Evolutionary conservation across 1,140 invertebrate species (phyloP), one percentile per base, ranked within the genome.

Genomic region (Achroia grisella): DNA sequence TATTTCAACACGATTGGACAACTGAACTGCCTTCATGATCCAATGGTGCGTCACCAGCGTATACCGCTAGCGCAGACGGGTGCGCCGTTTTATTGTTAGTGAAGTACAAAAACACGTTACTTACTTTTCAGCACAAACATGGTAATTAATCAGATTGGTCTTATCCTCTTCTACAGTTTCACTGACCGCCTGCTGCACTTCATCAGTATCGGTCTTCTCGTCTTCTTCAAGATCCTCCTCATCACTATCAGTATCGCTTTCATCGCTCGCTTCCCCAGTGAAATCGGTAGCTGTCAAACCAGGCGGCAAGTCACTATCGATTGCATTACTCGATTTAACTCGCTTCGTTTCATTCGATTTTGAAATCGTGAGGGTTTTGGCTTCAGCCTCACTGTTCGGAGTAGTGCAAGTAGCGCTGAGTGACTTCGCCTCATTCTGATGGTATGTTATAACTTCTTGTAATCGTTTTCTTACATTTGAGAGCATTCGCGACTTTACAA

Each of bases 401-500:
- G 12, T 35, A 23, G 17, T 23, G 17, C 33, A 14, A 9, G 12
- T 37, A 10, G 8, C 0, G 35, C 4, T 37, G 0, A 67, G 36
- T 1, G 31, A 14, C 34, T 70, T 58, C 0, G 48, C 42, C 54
- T 72, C 60, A 13, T 42, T 66, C n/a, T 57, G 42, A 32, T 84
- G 78, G 35, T 78, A 68, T 0, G 46, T 13, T 0, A 63, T 62
- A 0, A 64, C 49, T 15, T 84, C 74, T 53, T 68, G 64, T 0
- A 84, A 62, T 1, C 62, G 58, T 48, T 66, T 69, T 40, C 78
- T 78, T 0, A 82, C 39, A 32, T 78, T 68, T 0, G 42, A 23
- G 1, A 82, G 48, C 8, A 58, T 60, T 3, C 76, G 52, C 0
- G 76, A 72, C 39, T 80, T 81, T n/a, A 80, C 57, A 10, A 84